These are phyloP conservation scores for Drosophila trichaetosa DNA, from an alignment of 2,888 invertebrate genomes.

Conservation along the genomic window DNA sequence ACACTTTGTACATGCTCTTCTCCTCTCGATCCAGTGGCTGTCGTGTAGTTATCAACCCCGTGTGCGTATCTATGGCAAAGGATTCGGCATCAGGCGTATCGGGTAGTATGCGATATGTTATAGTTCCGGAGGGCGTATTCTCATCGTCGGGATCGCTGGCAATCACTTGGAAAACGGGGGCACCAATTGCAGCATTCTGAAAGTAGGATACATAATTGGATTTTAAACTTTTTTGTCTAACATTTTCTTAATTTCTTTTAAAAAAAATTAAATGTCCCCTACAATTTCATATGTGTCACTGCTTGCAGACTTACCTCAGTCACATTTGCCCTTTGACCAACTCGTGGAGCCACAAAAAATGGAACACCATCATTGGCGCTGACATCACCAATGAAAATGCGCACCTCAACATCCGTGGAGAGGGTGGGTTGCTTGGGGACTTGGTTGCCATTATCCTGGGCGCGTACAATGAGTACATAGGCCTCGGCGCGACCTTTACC, in stretches of 20 bases:
- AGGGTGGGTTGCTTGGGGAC: slow-evolving; percentile 85
- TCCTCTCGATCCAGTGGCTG: slow-evolving; percentile 90
- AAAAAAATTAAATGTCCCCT: not conserved
- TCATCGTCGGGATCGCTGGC: slow-evolving; percentile 93
- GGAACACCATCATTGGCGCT: slow-evolving; percentile 93
- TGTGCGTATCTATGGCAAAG: slow-evolving; percentile 88
- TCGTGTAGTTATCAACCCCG: slow-evolving; percentile 90
- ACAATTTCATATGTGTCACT: accelerated
- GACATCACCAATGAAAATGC: slow-evolving; percentile 91
- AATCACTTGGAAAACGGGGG: slow-evolving; percentile 90
- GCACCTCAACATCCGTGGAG: slow-evolving; percentile 87
- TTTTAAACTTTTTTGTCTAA: not conserved
- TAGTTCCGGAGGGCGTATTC: slow-evolving; percentile 90
- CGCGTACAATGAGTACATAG: slow-evolving; percentile 89
- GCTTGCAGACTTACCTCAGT: slow-evolving; percentile 87
- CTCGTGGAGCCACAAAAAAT: slow-evolving; percentile 89
- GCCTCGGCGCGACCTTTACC: slow-evolving; percentile 91
- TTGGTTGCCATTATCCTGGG: slow-evolving; percentile 89
- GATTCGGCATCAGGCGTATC: slow-evolving; percentile 88
- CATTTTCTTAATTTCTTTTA: too few relatives aligned
- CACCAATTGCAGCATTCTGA: slow-evolving; percentile 90
- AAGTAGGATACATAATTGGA: slow-evolving; percentile 24
- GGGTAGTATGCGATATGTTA: slow-evolving; percentile 90
- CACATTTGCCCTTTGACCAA: slow-evolving; percentile 89
- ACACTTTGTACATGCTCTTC: slow-evolving; percentile 90